Evolutionary conservation across 2,888 invertebrate species (phyloP), one percentile per base, ranked within the genome.

Genomic region (Rotaria socialis): DNA sequence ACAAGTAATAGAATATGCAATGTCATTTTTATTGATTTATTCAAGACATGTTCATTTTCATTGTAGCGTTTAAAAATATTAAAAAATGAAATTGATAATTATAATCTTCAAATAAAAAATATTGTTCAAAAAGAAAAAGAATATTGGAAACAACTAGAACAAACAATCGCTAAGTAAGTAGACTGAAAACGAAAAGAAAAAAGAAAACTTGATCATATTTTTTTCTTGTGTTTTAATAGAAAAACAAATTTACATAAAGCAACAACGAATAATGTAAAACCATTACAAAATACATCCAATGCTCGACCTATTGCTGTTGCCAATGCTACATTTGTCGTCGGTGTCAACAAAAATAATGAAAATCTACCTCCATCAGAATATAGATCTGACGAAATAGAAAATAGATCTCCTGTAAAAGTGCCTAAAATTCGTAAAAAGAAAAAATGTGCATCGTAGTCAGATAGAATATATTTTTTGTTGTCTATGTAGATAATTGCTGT

Each of bases 71-170:
- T 67, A 11, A 35, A 67, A 67, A 19, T 35, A 14, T 67, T 67
- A 67, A 35, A 67, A 67, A 67, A 67, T 67, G 67, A 67, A 67
- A 67, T 67, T 35, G 35, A 67, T 11, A 35, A 67, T 67, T 67
- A 67, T 35, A 67, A 67, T 35, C 19, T 14, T 35, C 67, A 35
- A 35, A 67, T 67, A 67, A 67, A 67, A 35, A 35, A 14, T 67
- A 14, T 67, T 2, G 67, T 67, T 35, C 1, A 35, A 35, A 35
- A 67, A 67, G 67, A 67, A 35, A 67, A 67, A 67, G 35, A 67
- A 7, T 67, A 67, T 67, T 67, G 67, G 67, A 67, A 67, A 67
- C 67, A 67, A 67, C 35, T 67, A 35, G 67, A 67, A 67, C 35
- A 67, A 67, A 67, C 35, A 27, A 67, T 67, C 35, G 0, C 27